Percentiles rank a stretch among this genome's conserved stretches.
phyloP scores from a whole-genome alignment of 2,113 vertebrate genomes.

The Acrocephalus kingi region DNA sequence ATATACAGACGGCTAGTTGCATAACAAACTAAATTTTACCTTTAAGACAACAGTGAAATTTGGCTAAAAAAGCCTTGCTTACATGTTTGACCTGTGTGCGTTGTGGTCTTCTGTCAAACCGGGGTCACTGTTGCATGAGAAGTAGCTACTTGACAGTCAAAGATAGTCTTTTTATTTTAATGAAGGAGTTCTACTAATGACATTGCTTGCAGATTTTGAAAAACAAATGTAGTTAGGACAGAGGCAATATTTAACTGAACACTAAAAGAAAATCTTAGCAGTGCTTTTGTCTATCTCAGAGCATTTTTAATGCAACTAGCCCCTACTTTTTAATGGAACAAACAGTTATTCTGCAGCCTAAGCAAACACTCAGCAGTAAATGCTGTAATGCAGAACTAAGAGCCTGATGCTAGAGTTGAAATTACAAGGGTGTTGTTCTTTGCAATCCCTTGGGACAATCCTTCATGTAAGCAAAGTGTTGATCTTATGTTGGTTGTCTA shows the following conservation, averaged over 20 bases:
- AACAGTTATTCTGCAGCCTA: slow-evolving; percentile 69
- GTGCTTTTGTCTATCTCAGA: slow-evolving; percentile 74
- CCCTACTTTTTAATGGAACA: slow-evolving; percentile 67
- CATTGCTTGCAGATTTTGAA: slow-evolving; percentile 67
- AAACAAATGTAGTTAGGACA: slow-evolving; percentile 59
- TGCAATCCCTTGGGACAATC: slow-evolving; percentile 88
- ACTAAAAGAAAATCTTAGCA: slow-evolving; percentile 62
- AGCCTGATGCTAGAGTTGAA: slow-evolving; percentile 77
- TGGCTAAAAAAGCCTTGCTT: slow-evolving; percentile 71
- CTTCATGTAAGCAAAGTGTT: slow-evolving; percentile 83
- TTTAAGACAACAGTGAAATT: slow-evolving; percentile 78
- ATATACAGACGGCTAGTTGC: slow-evolving; percentile 82
- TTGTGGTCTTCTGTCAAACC: slow-evolving; percentile 78
- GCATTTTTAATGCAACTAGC: slow-evolving; percentile 78
- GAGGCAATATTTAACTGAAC: slow-evolving; percentile 67
- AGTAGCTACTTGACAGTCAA: slow-evolving; percentile 71
- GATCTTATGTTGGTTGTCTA: slow-evolving; percentile 79
- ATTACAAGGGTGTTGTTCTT: slow-evolving; percentile 72
- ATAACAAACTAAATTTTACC: slow-evolving; percentile 73
- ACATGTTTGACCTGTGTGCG: slow-evolving; percentile 71
- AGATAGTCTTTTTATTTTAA: slow-evolving; percentile 68
- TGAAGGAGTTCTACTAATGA: slow-evolving; percentile 77
- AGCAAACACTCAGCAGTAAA: slow-evolving; percentile 65
- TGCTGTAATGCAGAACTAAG: slow-evolving; percentile 70
- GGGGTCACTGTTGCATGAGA: slow-evolving; percentile 80